Percentiles rank a stretch among this genome's conserved stretches.
Evolutionary conservation across 2,797 vertebrate species (phyloP).

Genomic region (Prunella strophiata): DNA sequence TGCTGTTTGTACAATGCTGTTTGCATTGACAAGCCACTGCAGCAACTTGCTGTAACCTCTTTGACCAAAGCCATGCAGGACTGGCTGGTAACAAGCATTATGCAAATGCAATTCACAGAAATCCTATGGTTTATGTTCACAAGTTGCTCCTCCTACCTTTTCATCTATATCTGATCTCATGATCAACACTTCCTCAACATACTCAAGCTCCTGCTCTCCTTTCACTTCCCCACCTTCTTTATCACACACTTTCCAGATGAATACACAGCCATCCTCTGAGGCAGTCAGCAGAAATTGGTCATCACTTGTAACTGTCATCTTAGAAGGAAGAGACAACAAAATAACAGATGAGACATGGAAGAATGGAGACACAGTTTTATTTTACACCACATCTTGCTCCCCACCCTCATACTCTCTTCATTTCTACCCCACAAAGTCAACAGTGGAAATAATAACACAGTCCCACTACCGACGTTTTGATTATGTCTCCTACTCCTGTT

Average conservation of each 20-base stretch:
- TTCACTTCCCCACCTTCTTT: slow-evolving; percentile 83
- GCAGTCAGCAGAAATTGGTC: slow-evolving; percentile 87
- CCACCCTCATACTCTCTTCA: neutral
- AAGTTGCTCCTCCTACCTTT: slow-evolving; percentile 80
- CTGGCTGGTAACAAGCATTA: neutral
- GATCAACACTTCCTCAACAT: slow-evolving; percentile 91
- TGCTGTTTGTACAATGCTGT: neutral
- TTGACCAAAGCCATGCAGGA: neutral
- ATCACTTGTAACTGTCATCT: slow-evolving; percentile 89
- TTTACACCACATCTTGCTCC: neutral
- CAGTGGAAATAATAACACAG: neutral
- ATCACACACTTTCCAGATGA: slow-evolving; percentile 90
- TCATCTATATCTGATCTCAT: slow-evolving; percentile 91
- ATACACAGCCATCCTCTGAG: slow-evolving; percentile 88
- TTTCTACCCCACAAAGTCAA: neutral
- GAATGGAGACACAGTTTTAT: neutral
- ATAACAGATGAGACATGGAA: neutral
- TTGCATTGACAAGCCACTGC: neutral
- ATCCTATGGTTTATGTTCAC: neutral
- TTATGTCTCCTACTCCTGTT: neutral
- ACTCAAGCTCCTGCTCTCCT: slow-evolving; percentile 80
- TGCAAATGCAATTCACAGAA: neutral
- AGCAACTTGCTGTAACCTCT: neutral
- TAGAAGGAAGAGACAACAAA: slow-evolving; percentile 25
- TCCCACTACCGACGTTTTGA: neutral